Evolutionary conservation across 2,888 invertebrate species (phyloP).

Genomic region (Mythimna lalbum): DNA sequence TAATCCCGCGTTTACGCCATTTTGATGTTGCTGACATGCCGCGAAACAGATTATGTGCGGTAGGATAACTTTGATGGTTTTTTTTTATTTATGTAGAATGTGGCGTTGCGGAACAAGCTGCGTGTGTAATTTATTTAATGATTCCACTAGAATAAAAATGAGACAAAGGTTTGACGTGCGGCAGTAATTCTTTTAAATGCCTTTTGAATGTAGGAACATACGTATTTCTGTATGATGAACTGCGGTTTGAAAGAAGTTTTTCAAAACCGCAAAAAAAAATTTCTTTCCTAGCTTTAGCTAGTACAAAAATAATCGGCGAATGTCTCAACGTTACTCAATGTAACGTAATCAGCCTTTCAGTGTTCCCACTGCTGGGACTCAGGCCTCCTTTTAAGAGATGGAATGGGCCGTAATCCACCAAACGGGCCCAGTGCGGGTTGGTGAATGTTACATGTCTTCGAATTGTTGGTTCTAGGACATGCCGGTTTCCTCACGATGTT

Average conservation of each 20-base stretch:
- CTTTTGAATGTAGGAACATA: too few relatives aligned
- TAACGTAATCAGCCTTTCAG: too few relatives aligned
- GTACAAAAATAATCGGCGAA: neutral
- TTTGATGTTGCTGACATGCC: constrained; percentile 37
- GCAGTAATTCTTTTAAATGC: neutral
- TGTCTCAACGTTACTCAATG: constrained; percentile 4
- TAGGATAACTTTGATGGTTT: constrained; percentile 30
- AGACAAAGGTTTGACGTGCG: neutral
- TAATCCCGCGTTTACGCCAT: constrained; percentile 61
- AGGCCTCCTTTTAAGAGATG: too few relatives aligned
- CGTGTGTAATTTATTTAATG: neutral
- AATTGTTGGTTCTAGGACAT: too few relatives aligned
- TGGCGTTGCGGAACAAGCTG: neutral
- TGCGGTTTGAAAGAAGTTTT: too few relatives aligned
- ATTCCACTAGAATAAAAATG: constrained; percentile 9
- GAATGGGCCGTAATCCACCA: too few relatives aligned
- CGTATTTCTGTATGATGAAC: neutral
- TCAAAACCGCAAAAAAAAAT: too few relatives aligned
- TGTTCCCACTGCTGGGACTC: too few relatives aligned
- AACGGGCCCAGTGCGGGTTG: too few relatives aligned
- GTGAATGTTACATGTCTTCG: too few relatives aligned
- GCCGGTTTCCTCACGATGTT: too few relatives aligned
- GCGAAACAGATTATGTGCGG: constrained; percentile 40
- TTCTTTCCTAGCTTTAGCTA: too few relatives aligned
- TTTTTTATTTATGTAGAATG: constrained; percentile 17